phyloP scores from a whole-genome alignment of 2,888 invertebrate species.

The Halocaridina rubra region DNA sequence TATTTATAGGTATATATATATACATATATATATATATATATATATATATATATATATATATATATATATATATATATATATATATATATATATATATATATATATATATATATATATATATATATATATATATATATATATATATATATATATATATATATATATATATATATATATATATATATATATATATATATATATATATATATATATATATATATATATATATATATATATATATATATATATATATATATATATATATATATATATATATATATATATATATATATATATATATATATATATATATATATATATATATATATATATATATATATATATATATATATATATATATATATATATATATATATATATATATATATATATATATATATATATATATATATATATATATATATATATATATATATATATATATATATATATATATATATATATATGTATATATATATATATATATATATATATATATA shows the following conservation, averaged over 20 bases:
- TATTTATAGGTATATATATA: neutral
- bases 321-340: neutral
- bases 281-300: neutral
- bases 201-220: slow-evolving; percentile 6
- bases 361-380: neutral
- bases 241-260: neutral
- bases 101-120: slow-evolving; percentile 22
- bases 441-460: too few species aligned
- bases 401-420: slow-evolving; percentile 9
- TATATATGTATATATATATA: too few species aligned
- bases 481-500: too few species aligned
- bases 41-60: slow-evolving; percentile 3
- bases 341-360: neutral
- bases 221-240: neutral
- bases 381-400: neutral
- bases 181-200: slow-evolving; percentile 2
- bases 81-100: slow-evolving; percentile 25
- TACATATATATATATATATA: slow-evolving; percentile 10
- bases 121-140: slow-evolving; percentile 23
- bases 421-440: slow-evolving; percentile 1
- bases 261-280: neutral
- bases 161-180: neutral
- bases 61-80: slow-evolving; percentile 10
- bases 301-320: slow-evolving; percentile 7
- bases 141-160: neutral